phyloP scores from a whole-genome alignment of 2,888 invertebrate species.

The Drosophila pegasa region DNA sequence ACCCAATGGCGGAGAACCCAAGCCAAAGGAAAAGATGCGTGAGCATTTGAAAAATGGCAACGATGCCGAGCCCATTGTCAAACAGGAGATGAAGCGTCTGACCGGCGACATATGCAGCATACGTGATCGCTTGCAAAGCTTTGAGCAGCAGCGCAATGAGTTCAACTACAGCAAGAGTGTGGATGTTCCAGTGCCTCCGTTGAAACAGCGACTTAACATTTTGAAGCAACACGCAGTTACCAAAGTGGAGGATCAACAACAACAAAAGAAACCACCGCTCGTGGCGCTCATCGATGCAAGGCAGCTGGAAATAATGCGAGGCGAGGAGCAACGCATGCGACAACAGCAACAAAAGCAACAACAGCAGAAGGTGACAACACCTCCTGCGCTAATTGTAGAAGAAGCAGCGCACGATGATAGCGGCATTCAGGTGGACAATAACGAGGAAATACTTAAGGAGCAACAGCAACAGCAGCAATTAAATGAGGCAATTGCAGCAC shows the following conservation, averaged over 20 bases:
- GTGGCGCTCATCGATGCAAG: conserved; percentile 85
- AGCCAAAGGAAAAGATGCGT: conserved; percentile 70
- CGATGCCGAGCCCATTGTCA: conserved; percentile 41
- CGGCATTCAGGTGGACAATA: conserved; percentile 88
- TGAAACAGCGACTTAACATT: conserved; percentile 84
- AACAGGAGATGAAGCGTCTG: conserved; percentile 85
- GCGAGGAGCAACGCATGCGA: conserved; percentile 78
- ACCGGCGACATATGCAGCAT: conserved; percentile 88
- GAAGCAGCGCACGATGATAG: conserved; percentile 87
- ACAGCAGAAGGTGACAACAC: conserved; percentile 27
- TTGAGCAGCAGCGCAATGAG: conserved; percentile 86
- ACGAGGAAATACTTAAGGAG: conserved; percentile 84
- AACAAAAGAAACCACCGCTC: conserved; percentile 77
- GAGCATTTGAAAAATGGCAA: conserved; percentile 71
- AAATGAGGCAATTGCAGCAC: conserved; percentile 80
- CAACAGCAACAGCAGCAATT: conserved; percentile 77
- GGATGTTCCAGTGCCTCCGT: conserved; percentile 83
- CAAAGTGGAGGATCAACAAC: conserved; percentile 81
- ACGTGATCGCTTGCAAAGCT: conserved; percentile 88
- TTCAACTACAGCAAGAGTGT: conserved; percentile 80
- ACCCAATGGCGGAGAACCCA: conserved; percentile 49
- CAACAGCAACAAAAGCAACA: conserved; percentile 40
- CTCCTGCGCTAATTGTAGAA: conserved; percentile 58
- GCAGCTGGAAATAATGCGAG: conserved; percentile 85
- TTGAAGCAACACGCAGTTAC: conserved; percentile 83